Evolutionary conservation across 2,797 vertebrate genomes (phyloP), one percentile per base, ranked within the genome.

Genomic region (Heliangelus exortis): DNA sequence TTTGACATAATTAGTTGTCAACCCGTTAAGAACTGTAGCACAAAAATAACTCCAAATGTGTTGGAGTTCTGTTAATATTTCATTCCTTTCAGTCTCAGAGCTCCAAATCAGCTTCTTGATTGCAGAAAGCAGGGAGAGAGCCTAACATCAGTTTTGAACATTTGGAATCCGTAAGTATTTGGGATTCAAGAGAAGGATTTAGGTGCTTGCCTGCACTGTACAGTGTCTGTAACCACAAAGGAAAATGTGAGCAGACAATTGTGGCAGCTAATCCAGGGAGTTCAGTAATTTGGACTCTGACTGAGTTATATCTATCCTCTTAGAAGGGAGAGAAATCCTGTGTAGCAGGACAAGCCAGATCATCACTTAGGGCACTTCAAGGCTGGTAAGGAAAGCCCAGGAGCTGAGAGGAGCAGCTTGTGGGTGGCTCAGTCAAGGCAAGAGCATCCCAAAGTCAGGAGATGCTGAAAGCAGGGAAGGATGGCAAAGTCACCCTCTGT

Each of bases 391-490:
- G 84, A 83, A 72, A 72, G 81, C 78, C 3, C 0, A 33, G 72
- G 33, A 68, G 89, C 91, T 85, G 72, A 72, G 61, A 83, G 88
- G 73, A 54, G 66, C 76, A 85, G 93, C 75, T 79, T 23, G 69
- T 78, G 95, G 89, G 89, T 89, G 89, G 92, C 75, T 93, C 47
- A 55, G 72, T 58, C 29, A 83, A 92, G 89, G 72, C 57, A 7
- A 47, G 28, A 48, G 92, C 69, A 71, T 28, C 51, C 83, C 43
- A 39, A 77, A 85, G 75, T 50, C 84, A 72, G 81, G 58, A 87
- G 90, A 92, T 75, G 90, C 90, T 93, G 91, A 94, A 95, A 93
- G 85, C 90, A 22, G 89, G 71, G 95, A 86, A 78, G 92, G 84
- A 84, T 51, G 71, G 91, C 92, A 91, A 72, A 91, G 74, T 87